phyloP scores from a whole-genome alignment of 2,888 invertebrate species.

The Tetropium fuscum region DNA sequence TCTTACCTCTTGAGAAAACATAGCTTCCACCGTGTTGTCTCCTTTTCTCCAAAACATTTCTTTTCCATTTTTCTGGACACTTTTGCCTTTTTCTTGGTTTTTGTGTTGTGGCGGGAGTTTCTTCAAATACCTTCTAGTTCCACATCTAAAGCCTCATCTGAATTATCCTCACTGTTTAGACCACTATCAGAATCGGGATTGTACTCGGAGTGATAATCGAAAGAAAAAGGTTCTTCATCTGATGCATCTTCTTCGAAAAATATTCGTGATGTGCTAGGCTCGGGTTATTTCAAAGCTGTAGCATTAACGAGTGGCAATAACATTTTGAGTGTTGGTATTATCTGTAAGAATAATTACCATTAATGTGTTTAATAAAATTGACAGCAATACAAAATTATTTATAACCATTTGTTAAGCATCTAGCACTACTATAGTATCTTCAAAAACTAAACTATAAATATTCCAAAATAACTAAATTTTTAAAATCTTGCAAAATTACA shows the following conservation, averaged over 20 bases:
- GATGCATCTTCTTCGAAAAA: not conserved
- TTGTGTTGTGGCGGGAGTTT: constrained; percentile 21
- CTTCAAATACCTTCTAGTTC: constrained; percentile 35
- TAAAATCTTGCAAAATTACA: not conserved
- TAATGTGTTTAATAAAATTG: not conserved
- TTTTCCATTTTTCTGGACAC: constrained; percentile 22
- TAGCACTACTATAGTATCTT: not conserved
- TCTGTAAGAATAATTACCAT: constrained; percentile 1
- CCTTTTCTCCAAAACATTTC: constrained; percentile 28
- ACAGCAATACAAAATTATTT: not conserved
- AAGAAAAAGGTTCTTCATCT: not conserved
- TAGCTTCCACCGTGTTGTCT: constrained; percentile 14
- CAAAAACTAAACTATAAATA: not conserved
- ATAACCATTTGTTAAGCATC: not conserved
- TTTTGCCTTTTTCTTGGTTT: constrained; percentile 25
- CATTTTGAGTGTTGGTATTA: not conserved
- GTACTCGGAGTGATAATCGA: constrained; percentile 1
- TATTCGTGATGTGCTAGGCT: not conserved
- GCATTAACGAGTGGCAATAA: not conserved
- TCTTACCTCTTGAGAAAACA: too few species aligned
- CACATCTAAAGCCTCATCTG: constrained; percentile 1
- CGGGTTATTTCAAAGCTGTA: not conserved
- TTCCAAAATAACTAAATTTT: not conserved
- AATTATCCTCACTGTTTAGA: not conserved
- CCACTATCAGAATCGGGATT: not conserved